Base-by-base conservation (phyloP, 2,888 invertebrate genomes). In the Lissonota sp. region DNA sequence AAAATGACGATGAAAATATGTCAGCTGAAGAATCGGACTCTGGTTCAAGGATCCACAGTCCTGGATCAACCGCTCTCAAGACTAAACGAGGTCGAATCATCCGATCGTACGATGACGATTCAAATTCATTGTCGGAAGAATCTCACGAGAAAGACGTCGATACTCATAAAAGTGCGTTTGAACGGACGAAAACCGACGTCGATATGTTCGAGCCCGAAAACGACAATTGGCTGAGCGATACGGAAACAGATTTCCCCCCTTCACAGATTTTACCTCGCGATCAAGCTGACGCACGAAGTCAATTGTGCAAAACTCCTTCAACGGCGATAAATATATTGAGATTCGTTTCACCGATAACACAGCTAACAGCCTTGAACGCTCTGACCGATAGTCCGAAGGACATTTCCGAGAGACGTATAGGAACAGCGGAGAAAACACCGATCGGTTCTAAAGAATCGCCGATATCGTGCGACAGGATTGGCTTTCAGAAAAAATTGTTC, bases 261-360 rank as follows among this genome's bases (percentile, higher is more conserved):
- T 86, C 81, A 12, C 83, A 80, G 49, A 55, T 74, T 7, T 72
- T 78, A 1, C 80, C 64, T 0, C 71, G 67, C 16, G 84, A 80
- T 69, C 71, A 81, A 53, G 39, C 62, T 7, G 80, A 83, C 46
- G 69, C 57, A 8, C 66, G 70, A 1, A 84, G 83, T 70, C 88
- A 88, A 72, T 42, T 62, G 5, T 88, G 84, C 73, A 87, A 88
- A 69, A 90, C 90, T 7, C 90, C 90, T 0, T 53, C 83, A 6
- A 66, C 80, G 0, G 86, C 63, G 5, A 69, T 75, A 26, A 82
- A 84, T 12, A 78, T 84, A 62, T 87, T 91, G 5, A 92, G 92
- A 79, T 93, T 94, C 86, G 86, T 94, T 53, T 93, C 94, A 4
- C 94, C 94, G 0, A 90, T 93, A 76, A 91, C 92, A 1, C 93